Evolutionary conservation across 2,888 invertebrate species (phyloP), one percentile per base, ranked within the genome.

Genomic region (Caenorhabditis zanzibari): DNA sequence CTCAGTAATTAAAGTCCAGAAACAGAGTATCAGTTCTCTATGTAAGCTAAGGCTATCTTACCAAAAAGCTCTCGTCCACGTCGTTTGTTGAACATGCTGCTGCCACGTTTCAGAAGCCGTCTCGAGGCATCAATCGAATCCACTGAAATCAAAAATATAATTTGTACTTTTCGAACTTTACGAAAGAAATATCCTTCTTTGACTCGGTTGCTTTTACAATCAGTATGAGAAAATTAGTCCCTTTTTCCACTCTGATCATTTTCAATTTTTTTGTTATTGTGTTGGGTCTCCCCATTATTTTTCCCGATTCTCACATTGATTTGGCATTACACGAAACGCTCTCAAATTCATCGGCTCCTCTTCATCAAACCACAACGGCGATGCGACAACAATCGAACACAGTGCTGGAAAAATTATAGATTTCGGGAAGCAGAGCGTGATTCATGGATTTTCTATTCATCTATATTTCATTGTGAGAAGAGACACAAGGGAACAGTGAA

Each of bases 41-140:
- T 32, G 5, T 7, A 32, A 32, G 4, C 32, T 6, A 32, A 32
- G 38, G 2, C 2, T 38, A 35, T 12, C 81, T 35, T 19, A 81
- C 81, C 81, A 22, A 81, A 81, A 22, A 81, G 74, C 47, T 81
- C 81, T 10, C 81, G 59, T 74, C 81, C 81, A n/a, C 81, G 59
- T 69, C 81, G 56, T 22, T 81, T 81, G 44, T 74, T 81, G 69
- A 81, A 81, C 61, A 69, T 75, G 26, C 32, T 35, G 64, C 38
- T 56, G 24, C 54, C 72, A 16, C 72, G 72, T 64, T 72, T 80
- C 41, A 72, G 64, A 64, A 72, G 72, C 47, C 79, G 54, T 35
- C 66, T 32, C n/a, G 58, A 49, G 10, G 26, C 63, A 32, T 63
- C 61, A 19, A 63, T 52, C n/a, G 58, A 28, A 32, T 66, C 75